phyloP scores from a whole-genome alignment of 2,113 vertebrate genomes.

The Vidua chalybeata region DNA sequence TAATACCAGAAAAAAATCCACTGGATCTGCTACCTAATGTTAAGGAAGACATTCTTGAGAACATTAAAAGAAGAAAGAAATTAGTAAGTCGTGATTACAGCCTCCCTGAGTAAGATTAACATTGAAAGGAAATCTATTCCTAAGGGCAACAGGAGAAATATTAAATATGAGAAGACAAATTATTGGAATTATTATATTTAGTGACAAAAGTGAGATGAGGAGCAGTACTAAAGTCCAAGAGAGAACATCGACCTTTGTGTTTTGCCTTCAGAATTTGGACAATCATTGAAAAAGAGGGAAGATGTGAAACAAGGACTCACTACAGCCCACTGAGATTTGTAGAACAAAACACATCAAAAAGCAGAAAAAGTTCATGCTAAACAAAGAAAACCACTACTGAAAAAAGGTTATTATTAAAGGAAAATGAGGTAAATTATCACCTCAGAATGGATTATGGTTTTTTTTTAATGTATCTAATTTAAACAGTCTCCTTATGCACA shows the following conservation, averaged over 20 bases:
- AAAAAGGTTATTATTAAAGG: background rate
- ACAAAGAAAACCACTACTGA: background rate
- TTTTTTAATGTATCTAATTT: background rate
- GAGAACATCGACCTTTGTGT: background rate
- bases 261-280: background rate
- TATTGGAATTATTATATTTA: background rate
- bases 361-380: background rate
- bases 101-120: background rate
- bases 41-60: background rate
- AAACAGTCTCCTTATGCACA: background rate
- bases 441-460: background rate
- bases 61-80: constrained; percentile 7
- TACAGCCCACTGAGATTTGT: background rate
- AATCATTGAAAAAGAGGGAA: background rate
- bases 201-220: background rate
- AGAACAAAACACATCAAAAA: background rate
- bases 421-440: background rate
- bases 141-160: background rate
- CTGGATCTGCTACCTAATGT: background rate
- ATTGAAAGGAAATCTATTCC: background rate
- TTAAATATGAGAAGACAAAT: background rate
- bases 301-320: background rate
- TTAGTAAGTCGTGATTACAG: background rate
- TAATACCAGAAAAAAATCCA: constrained; percentile 5
- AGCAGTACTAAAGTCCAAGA: background rate